Evolutionary conservation across 2,888 invertebrate genomes (phyloP).

Genomic region (Cyclophora albipunctata): DNA sequence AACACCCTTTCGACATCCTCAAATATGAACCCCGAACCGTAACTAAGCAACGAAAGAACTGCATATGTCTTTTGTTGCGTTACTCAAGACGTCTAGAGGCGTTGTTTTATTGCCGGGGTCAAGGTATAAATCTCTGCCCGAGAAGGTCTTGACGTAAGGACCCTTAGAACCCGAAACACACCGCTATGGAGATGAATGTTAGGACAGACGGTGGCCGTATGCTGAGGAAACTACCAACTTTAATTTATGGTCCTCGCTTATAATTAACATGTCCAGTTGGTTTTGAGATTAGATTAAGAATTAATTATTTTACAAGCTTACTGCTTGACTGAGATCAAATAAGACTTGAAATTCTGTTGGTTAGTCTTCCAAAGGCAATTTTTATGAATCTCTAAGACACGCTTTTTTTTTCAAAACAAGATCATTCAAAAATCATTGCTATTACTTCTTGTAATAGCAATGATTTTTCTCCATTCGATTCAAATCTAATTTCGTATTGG

Average conservation of each 20-base stretch:
- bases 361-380: too few relatives aligned
- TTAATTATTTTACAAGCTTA: too few relatives aligned
- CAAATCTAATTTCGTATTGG: too few relatives aligned
- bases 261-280: conserved; percentile 4
- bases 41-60: conserved; percentile 11
- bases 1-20: too few relatives aligned
- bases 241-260: conserved; percentile 20
- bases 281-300: not conserved
- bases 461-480: too few relatives aligned
- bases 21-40: too few relatives aligned
- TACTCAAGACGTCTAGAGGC: conserved; percentile 27
- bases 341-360: too few relatives aligned
- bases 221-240: conserved; percentile 13
- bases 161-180: conserved; percentile 50
- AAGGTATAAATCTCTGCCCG: conserved; percentile 57
- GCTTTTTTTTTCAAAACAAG: too few relatives aligned
- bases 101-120: conserved; percentile 57
- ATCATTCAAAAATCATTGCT: too few relatives aligned
- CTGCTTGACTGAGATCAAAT: conserved; percentile 5
- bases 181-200: conserved; percentile 40
- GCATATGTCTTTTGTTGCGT: conserved; percentile 17
- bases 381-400: too few relatives aligned
- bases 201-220: conserved; percentile 29
- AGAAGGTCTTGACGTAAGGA: conserved; percentile 36
- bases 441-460: too few relatives aligned